Base-by-base conservation (phyloP, 2,113 vertebrate genomes). In the Engraulis encrasicolus region DNA sequence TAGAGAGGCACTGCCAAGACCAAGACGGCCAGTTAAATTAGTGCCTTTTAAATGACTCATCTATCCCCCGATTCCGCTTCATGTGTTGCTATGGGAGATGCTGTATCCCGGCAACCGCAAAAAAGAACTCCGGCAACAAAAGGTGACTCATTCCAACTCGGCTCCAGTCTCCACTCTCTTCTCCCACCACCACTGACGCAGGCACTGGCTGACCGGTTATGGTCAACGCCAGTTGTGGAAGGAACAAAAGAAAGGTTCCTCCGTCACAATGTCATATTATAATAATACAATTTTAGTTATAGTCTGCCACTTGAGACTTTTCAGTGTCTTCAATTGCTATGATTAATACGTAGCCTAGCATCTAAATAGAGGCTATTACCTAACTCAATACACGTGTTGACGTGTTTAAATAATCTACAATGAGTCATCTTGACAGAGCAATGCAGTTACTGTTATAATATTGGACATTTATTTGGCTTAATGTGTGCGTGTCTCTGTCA, bases 101-200 rank as follows among this genome's bases (percentile, higher is more conserved):
- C 36, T 48, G 86, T 91, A 87, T 87, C 89, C 87, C 87, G 80
- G 86, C 88, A 92, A 92, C 88, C 79, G 83, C 80, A 88, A 88
- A 74, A 74, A 74, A 88, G n/a, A n/a, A n/a, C 50, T 81, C 79
- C 85, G 82, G 82, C 82, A 90, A 88, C 79, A 81, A 88, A 92
- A 91, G 86, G 89, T 84, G 85, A 90, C 84, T 92, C 83, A 87
- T 84, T 83, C 81, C 50, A 50, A 82, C 74, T 86, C 90, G 54
- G 81, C 86, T 87, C 82, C 85, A 9, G 40, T 9, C 9, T 81
- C 52, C 45, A 82, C 74, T 86, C 90, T 66, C 80, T 86, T 87
- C 82, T 86, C 31, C 31, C 34, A 36, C 9, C 34, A 36, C 9
- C 31, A 34, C 61, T 34, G 23, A 31, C 9, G 14, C 23, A 31